Base-by-base conservation (phyloP, 2,888 invertebrate species). In the Pherbina coryleti region DNA sequence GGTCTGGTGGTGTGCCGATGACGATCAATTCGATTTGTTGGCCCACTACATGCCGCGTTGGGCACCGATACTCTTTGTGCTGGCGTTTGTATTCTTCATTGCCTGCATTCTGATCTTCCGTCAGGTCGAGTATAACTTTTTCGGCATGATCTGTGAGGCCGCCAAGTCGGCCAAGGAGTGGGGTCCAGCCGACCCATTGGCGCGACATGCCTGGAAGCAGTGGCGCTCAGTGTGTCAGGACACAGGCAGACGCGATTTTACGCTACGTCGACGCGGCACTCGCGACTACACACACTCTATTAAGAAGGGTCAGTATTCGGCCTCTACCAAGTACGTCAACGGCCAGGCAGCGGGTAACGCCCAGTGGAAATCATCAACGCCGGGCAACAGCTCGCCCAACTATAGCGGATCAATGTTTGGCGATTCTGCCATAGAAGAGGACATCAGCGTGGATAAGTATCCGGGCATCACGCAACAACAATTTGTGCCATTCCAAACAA, bases 121-220 rank as follows among this genome's bases (percentile, higher is more conserved):
- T 2, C 90, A 90, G 82, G 90, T 90, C n/a, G 90, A 90, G 77
- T 90, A 90, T 75, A 90, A 90, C 80, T 90, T 89, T 84, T 89
- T 89, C 70, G 89, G 90, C 76, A 90, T 90, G 90, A 90, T 90
- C 19, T 89, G 89, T 75, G 90, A 90, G 79, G 89, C 90, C 3
- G 89, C 89, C 0, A 89, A 89, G 70, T 86, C 90, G n/a, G 89
- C 90, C 3, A 90, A 90, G 79, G 90, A 90, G 83, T 90, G 90
- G 90, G 90, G 90, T 2, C 90, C 90, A 14, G 90, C 90, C 1
- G 90, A 90, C 84, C 90, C 90, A 0, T 79, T 90, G 77, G 90
- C 90, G 0, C 84, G 90, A 0, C 90, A 90, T 77, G 88, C 90
- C 31, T 90, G 90, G 90, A 90, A 90, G 81, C 90, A 90, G 78